Percentiles rank a stretch among this genome's conserved stretches.
phyloP scores from a whole-genome alignment of 1,140 invertebrate genomes.

The Mya arenaria region DNA sequence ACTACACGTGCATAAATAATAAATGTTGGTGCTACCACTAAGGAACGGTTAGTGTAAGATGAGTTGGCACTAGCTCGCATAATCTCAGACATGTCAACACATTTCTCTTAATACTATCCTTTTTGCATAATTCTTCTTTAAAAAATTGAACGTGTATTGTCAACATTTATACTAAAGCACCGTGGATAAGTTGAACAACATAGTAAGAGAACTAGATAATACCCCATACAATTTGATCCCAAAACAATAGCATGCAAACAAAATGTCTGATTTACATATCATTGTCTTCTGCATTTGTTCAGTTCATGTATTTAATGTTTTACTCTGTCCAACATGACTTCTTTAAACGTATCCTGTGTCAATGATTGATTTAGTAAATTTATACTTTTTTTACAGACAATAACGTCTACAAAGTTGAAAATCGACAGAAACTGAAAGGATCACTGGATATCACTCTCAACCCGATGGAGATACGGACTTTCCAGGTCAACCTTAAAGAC shows the following conservation, averaged over 20 bases:
- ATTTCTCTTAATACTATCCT: too few species aligned
- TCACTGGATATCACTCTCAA: slow-evolving; percentile 81
- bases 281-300: background rate
- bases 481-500: slow-evolving; percentile 70
- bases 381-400: slow-evolving; percentile 17
- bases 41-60: too few species aligned
- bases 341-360: slow-evolving; percentile 67
- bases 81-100: too few species aligned
- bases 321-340: background rate
- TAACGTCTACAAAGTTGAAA: slow-evolving; percentile 11
- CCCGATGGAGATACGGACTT: slow-evolving; percentile 86
- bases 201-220: too few species aligned
- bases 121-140: too few species aligned
- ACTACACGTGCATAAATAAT: too few species aligned
- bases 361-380: background rate
- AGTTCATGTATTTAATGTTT: background rate
- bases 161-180: too few species aligned
- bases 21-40: too few species aligned
- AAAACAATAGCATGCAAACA: background rate
- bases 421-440: slow-evolving; percentile 19
- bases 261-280: background rate
- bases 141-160: too few species aligned
- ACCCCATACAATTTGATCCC: background rate
- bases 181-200: too few species aligned
- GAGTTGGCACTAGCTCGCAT: too few species aligned